Conservation (phyloP, 2,888 invertebrate genomes). For the Epirrita christyi region DNA sequence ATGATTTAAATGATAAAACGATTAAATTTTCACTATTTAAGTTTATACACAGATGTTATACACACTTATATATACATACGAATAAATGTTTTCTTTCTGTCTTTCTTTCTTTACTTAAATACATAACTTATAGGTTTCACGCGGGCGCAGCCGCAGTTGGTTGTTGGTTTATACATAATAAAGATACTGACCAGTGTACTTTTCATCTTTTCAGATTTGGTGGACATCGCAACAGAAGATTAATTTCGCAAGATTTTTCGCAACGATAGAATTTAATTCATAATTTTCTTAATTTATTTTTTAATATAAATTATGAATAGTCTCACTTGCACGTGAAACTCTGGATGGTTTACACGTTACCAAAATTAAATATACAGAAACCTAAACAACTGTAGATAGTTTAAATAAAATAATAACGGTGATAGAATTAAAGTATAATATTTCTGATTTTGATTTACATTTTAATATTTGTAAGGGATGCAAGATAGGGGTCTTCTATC, state of each 20-base stretch:
- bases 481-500: slow-evolving; percentile 42
- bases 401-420: neutral
- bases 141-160: too few species aligned
- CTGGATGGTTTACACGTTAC: too few species aligned
- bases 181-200: neutral
- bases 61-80: too few species aligned
- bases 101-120: too few species aligned
- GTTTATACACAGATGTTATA: too few species aligned
- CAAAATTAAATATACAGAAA: neutral
- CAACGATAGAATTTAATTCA: neutral
- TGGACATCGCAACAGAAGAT: slow-evolving; percentile 1
- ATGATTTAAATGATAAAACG: too few species aligned
- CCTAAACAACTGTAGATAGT: neutral
- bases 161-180: too few species aligned
- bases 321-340: neutral
- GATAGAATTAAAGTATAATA: slow-evolving; percentile 20
- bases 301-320: neutral
- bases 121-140: too few species aligned
- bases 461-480: slow-evolving; percentile 47
- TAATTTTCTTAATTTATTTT: neutral
- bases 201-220: slow-evolving; percentile 25
- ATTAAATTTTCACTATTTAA: too few species aligned
- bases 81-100: too few species aligned
- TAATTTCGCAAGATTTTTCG: neutral
- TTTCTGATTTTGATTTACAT: slow-evolving; percentile 36